Conservation (phyloP, 92 coral and sea anemone species). For the Porites divaricata region DNA sequence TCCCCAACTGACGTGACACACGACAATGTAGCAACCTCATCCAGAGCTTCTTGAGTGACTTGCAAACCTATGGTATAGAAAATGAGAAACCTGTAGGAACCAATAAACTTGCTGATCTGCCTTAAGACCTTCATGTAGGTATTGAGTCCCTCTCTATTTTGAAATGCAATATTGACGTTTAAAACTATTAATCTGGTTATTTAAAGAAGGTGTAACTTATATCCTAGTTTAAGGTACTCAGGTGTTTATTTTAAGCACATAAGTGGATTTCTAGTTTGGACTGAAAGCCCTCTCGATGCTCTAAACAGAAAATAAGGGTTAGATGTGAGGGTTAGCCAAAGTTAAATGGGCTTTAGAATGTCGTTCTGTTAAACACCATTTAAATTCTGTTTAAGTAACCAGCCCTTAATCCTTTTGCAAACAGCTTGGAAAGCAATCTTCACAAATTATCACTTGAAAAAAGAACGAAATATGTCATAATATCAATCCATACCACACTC, state of each 20-base stretch:
- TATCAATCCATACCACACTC: conserved; percentile 60
- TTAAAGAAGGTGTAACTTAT: too few relatives aligned
- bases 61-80: conserved; percentile 40
- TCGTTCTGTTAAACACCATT: too few relatives aligned
- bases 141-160: too few relatives aligned
- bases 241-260: not conserved
- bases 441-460: not conserved
- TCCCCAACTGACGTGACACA: conserved; percentile 57
- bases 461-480: too few relatives aligned
- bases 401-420: too few relatives aligned
- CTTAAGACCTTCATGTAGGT: too few relatives aligned
- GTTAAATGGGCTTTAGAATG: conserved; percentile 7
- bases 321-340: conserved; percentile 6
- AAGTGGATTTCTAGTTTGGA: conserved; percentile 4
- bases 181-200: too few relatives aligned
- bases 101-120: too few relatives aligned
- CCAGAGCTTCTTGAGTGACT: conserved; percentile 59
- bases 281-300: not conserved
- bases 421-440: conserved; percentile 6
- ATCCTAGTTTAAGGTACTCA: not conserved
- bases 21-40: conserved; percentile 63
- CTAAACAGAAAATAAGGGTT: conserved; percentile 6
- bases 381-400: too few relatives aligned
- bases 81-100: too few relatives aligned
- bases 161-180: too few relatives aligned